Conservation (phyloP, 1,140 invertebrate species). For the Frieseomelitta varia region DNA sequence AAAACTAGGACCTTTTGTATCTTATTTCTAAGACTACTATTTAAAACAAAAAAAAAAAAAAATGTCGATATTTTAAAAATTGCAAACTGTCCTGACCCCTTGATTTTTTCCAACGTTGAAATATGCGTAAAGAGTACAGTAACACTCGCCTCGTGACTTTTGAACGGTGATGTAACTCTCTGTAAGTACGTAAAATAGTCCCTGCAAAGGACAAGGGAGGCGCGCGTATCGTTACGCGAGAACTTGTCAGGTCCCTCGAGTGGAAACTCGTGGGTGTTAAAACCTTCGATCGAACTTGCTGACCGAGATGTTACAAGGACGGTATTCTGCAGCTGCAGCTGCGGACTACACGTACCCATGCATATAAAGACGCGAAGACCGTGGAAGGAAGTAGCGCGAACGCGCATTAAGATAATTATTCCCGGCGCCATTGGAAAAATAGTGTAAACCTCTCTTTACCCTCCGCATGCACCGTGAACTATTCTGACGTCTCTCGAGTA, state of each 20-base stretch:
- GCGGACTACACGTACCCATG: slow-evolving; percentile 20
- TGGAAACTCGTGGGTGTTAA: slow-evolving; percentile 40
- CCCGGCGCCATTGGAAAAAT: background rate
- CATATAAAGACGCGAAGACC: slow-evolving; percentile 17
- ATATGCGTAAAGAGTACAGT: too few species aligned
- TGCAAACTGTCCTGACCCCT: too few species aligned
- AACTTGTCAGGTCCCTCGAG: slow-evolving; percentile 18
- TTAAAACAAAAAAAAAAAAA: too few species aligned
- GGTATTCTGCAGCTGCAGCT: slow-evolving; percentile 29
- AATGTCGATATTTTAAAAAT: too few species aligned
- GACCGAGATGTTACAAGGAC: slow-evolving; percentile 58
- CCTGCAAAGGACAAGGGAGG: background rate
- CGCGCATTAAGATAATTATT: slow-evolving; percentile 10
- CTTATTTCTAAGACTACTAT: too few species aligned
- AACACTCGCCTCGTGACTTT: too few species aligned
- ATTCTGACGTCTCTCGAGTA: background rate
- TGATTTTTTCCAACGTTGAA: too few species aligned
- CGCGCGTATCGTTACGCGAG: background rate
- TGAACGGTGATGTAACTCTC: too few species aligned
- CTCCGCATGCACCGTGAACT: background rate
- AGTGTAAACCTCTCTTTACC: background rate
- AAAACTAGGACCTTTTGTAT: too few species aligned
- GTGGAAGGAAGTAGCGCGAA: slow-evolving; percentile 35
- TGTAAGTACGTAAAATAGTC: background rate
- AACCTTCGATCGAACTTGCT: slow-evolving; percentile 54